These are phyloP conservation scores for Gymnothorax javanicus DNA, from an alignment of 2,797 vertebrate genomes.

Conservation along the genomic window DNA sequence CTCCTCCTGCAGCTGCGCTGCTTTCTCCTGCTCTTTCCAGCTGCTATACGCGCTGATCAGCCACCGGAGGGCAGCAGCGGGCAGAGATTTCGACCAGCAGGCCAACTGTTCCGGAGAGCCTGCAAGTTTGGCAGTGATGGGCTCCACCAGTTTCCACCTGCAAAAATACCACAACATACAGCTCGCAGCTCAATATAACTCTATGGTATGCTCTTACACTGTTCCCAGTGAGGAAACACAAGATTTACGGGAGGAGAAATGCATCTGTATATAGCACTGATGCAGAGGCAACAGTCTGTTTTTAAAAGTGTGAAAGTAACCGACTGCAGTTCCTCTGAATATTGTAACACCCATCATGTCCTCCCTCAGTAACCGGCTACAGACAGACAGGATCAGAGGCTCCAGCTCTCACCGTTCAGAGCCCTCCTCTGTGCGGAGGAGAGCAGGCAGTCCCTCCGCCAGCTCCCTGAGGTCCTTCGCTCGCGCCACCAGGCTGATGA, in stretches of 20 bases:
- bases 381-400: neutral
- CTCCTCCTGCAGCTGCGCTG: constrained; percentile 67
- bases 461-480: constrained; percentile 64
- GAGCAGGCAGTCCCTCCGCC: constrained; percentile 66
- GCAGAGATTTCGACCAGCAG: constrained; percentile 76
- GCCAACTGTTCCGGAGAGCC: constrained; percentile 60
- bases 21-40: constrained; percentile 60
- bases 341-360: neutral
- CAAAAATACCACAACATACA: constrained; percentile 25
- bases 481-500: constrained; percentile 70
- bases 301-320: neutral
- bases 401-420: constrained; percentile 70
- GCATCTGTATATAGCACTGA: neutral
- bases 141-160: constrained; percentile 87
- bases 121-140: constrained; percentile 71
- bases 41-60: constrained; percentile 69
- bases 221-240: neutral
- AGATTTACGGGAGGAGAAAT: neutral
- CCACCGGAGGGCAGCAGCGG: constrained; percentile 76
- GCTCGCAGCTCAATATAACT: neutral
- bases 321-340: neutral
- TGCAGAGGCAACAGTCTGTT: neutral
- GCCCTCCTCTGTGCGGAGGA: constrained; percentile 67
- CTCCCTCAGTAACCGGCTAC: neutral
- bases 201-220: neutral